Percentiles rank a stretch among this genome's conserved stretches.
phyloP scores from a whole-genome alignment of 1,140 invertebrate genomes.

The Brachionus paranguensis region DNA sequence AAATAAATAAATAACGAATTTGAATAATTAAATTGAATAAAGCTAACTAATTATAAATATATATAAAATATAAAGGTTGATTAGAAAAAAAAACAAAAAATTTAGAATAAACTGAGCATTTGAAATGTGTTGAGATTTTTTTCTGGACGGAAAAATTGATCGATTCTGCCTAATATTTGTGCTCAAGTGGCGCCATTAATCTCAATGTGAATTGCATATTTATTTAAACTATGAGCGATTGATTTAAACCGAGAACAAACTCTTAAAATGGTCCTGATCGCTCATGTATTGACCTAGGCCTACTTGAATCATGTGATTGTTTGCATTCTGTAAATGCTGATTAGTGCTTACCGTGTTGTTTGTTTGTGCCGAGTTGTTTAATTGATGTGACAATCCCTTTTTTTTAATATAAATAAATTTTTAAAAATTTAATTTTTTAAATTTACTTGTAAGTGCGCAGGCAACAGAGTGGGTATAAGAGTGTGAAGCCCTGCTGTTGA shows the following conservation, averaged over 20 bases:
- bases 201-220: background rate
- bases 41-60: background rate
- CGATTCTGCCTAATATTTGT: background rate
- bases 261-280: constrained; percentile 37
- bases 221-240: background rate
- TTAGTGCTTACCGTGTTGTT: constrained; percentile 14
- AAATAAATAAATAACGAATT: background rate
- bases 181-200: background rate
- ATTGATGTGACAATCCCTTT: constrained; percentile 21
- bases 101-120: background rate
- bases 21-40: background rate
- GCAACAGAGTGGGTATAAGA: constrained; percentile 16
- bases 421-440: no score
- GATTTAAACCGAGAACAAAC: constrained; percentile 12
- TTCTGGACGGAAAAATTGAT: background rate
- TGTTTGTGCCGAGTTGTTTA: background rate
- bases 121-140: background rate
- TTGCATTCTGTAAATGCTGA: constrained; percentile 3
- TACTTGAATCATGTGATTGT: constrained; percentile 23
- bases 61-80: background rate
- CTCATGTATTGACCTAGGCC: constrained; percentile 32
- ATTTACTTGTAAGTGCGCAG: constrained; percentile 7
- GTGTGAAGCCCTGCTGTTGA: constrained; percentile 27
- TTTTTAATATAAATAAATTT: background rate
- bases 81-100: background rate